Evolutionary conservation across 2,797 vertebrate species (phyloP).

Genomic region (Pseudochirops corinnae): DNA sequence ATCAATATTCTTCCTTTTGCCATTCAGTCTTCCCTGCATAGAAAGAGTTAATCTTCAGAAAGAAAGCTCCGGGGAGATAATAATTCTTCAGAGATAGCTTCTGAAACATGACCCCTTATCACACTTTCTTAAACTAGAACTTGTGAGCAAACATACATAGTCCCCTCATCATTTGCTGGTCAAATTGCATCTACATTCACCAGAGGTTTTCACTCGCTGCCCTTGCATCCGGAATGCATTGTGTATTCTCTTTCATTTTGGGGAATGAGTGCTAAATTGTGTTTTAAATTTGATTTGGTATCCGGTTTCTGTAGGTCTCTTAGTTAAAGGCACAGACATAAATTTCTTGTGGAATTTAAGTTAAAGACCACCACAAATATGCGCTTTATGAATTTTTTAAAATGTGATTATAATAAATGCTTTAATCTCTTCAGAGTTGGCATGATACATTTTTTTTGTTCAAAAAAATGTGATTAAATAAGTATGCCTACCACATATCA

Average conservation of each 20-base stretch:
- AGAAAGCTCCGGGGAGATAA: slow-evolving; percentile 29
- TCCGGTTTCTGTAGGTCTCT: slow-evolving; percentile 71
- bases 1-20: slow-evolving; percentile 6
- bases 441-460: no score
- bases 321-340: slow-evolving; percentile 44
- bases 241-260: slow-evolving; percentile 65
- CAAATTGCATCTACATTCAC: slow-evolving; percentile 66
- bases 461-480: slow-evolving; percentile 50
- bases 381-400: slow-evolving; percentile 31
- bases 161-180: slow-evolving; percentile 62
- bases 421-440: no score
- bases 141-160: not conserved
- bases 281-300: slow-evolving; percentile 67
- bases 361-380: slow-evolving; percentile 38
- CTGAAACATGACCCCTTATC: slow-evolving; percentile 25
- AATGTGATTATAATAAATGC: slow-evolving; percentile 37
- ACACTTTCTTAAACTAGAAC: not conserved
- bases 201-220: slow-evolving; percentile 59
- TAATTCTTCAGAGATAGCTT: slow-evolving; percentile 66
- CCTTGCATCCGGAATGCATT: slow-evolving; percentile 63
- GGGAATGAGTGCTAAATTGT: slow-evolving; percentile 58
- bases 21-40: slow-evolving; percentile 35
- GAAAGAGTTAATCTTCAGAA: slow-evolving; percentile 57
- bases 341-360: slow-evolving; percentile 57
- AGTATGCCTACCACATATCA: slow-evolving; percentile 30